A percentile compares a stretch with the other conserved stretches of the same genome.
Evolutionary conservation across 1,140 invertebrate genomes (phyloP).

Genomic region (Drosophila pruinosa): DNA sequence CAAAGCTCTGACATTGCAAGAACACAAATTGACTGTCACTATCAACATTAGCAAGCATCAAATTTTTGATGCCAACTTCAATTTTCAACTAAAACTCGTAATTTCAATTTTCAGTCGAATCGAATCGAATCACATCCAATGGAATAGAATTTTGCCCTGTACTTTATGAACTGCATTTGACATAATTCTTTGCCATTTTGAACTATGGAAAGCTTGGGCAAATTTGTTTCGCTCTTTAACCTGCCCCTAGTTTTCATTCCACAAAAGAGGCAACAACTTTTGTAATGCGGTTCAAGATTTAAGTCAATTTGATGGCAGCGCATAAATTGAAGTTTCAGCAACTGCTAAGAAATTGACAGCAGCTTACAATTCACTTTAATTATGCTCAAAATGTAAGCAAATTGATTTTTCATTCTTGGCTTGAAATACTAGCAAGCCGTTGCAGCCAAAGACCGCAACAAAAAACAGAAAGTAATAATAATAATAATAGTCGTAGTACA

Average conservation of each 20-base stretch:
- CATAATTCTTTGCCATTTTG: slow-evolving; percentile 29
- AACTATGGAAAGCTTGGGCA: background rate
- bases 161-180: slow-evolving; percentile 24
- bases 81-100: background rate
- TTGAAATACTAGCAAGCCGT: background rate
- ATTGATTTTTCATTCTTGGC: slow-evolving; percentile 19
- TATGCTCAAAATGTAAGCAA: background rate
- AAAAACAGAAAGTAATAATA: background rate
- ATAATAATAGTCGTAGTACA: slow-evolving; percentile 5
- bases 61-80: background rate
- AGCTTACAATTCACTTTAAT: background rate
- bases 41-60: background rate
- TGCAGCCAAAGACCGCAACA: slow-evolving; percentile 1
- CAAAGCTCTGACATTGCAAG: background rate
- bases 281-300: background rate
- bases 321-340: background rate
- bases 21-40: background rate
- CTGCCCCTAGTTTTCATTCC: background rate
- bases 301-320: background rate
- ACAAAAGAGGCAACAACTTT: background rate
- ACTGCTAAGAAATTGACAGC: background rate
- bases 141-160: background rate
- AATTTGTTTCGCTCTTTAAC: slow-evolving; percentile 7
- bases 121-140: background rate
- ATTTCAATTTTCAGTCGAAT: background rate